These are phyloP conservation scores for Chiridota heheva DNA, from an alignment of 35 echinoderm and acorn worm genomes.

Conservation along the genomic window DNA sequence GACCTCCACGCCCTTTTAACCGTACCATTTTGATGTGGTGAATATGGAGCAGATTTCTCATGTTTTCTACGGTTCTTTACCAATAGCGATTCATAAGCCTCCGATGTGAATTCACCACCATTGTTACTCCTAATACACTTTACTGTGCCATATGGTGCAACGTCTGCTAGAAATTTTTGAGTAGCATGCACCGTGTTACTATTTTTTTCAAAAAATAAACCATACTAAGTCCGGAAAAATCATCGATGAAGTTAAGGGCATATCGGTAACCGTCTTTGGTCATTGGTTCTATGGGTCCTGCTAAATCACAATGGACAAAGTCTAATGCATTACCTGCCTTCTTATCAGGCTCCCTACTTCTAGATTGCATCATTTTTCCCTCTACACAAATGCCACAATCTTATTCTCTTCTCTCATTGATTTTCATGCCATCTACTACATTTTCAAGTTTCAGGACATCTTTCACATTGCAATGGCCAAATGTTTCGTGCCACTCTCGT, in stretches of 20 bases:
- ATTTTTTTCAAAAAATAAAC: slow-evolving; percentile 44
- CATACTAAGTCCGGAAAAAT: slow-evolving; percentile 51
- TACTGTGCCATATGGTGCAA: neutral
- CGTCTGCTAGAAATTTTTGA: neutral
- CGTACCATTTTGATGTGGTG: slow-evolving; percentile 52
- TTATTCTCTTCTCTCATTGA: slow-evolving; percentile 6
- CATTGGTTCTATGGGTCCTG: slow-evolving; percentile 25
- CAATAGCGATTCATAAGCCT: neutral
- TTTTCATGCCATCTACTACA: slow-evolving; percentile 40
- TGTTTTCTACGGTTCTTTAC: slow-evolving; percentile 11
- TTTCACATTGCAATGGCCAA: slow-evolving; percentile 5
- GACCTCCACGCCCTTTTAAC: slow-evolving; percentile 27
- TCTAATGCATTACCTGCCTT: neutral
- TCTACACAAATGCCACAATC: slow-evolving; percentile 38
- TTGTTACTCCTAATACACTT: slow-evolving; percentile 25
- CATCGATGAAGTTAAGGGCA: slow-evolving; percentile 46
- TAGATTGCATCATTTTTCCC: slow-evolving; percentile 45
- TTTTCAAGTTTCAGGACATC: slow-evolving; percentile 34
- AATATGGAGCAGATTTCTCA: slow-evolving; percentile 18
- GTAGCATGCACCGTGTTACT: slow-evolving; percentile 8
- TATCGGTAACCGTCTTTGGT: slow-evolving; percentile 53
- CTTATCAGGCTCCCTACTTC: slow-evolving; percentile 43
- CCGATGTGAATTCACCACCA: slow-evolving; percentile 16
- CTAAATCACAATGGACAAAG: slow-evolving; percentile 35
- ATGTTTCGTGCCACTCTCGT: neutral